These are phyloP conservation scores for Heliangelus exortis DNA, from an alignment of 2,797 vertebrate species.

Conservation along the genomic window DNA sequence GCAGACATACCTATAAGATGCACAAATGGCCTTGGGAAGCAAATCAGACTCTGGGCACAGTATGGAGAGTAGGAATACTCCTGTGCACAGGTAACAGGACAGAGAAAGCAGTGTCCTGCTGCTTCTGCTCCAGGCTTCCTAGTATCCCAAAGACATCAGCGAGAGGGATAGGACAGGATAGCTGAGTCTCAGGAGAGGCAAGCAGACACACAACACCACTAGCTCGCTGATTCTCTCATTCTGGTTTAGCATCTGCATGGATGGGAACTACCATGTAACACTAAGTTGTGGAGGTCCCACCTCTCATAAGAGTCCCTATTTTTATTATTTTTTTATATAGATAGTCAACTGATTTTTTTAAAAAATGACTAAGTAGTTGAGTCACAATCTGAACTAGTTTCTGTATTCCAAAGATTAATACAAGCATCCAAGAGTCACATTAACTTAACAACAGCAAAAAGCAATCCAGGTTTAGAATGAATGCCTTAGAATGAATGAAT, in stretches of 20 bases:
- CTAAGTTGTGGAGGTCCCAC: not conserved
- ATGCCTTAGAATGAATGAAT: not conserved
- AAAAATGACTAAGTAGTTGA: not conserved
- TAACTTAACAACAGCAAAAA: constrained; percentile 14
- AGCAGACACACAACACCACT: fast-evolving
- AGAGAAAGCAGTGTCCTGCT: not conserved
- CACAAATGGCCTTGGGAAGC: not conserved
- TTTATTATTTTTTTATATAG: not conserved
- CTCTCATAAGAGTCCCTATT: not conserved
- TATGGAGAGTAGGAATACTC: not conserved
- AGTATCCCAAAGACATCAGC: not conserved
- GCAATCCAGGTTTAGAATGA: not conserved
- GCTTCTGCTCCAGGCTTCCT: not conserved
- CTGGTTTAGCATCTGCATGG: not conserved
- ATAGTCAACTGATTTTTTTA: not conserved
- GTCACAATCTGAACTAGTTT: not conserved
- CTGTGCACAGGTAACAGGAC: not conserved
- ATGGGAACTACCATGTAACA: not conserved
- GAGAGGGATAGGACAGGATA: not conserved
- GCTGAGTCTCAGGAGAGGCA: not conserved
- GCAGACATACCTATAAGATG: not conserved
- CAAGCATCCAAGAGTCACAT: not conserved
- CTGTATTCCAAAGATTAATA: constrained; percentile 12
- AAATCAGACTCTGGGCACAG: not conserved
- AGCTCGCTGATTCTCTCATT: not conserved